A percentile compares a stretch with the other conserved stretches of the same genome.
These are phyloP conservation scores for Zoanthus sansibaricus DNA, from an alignment of 92 coral and sea anemone species.

Conservation along the genomic window DNA sequence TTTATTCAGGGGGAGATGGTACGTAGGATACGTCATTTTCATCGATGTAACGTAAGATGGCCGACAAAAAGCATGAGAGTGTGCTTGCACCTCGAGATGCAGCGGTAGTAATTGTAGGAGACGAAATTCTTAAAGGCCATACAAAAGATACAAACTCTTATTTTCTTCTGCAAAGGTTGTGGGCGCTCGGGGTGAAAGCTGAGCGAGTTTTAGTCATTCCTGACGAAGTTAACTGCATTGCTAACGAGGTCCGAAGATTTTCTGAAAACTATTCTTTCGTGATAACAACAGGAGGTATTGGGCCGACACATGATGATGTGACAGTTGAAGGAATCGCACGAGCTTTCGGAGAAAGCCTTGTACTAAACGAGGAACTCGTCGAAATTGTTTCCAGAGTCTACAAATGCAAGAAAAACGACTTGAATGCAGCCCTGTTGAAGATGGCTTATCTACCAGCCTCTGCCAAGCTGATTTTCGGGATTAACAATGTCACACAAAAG, in stretches of 20 bases:
- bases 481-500: conserved; percentile 41
- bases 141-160: conserved; percentile 92
- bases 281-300: conserved; percentile 96
- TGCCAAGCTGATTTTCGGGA: conserved; percentile 69
- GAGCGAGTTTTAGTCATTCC: conserved; percentile 88
- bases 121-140: conserved; percentile 96
- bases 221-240: conserved; percentile 83
- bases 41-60: conserved; percentile 17
- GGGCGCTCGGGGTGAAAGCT: conserved; percentile 96
- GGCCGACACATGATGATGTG: conserved; percentile 98
- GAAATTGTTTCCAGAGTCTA: conserved; percentile 63
- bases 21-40: background rate
- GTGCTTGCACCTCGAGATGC: conserved; percentile 50
- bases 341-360: conserved; percentile 86
- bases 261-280: conserved; percentile 82
- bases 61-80: conserved; percentile 2
- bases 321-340: conserved; percentile 88
- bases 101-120: conserved; percentile 92
- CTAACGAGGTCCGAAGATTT: conserved; percentile 75
- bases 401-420: conserved; percentile 53
- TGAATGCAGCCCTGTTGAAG: conserved; percentile 75
- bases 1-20: background rate
- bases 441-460: conserved; percentile 91
- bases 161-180: conserved; percentile 79
- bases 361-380: conserved; percentile 72